A percentile compares a stretch with the other conserved stretches of the same genome.
These are phyloP conservation scores for Oithona nana DNA, from an alignment of 2,888 invertebrate genomes.

Conservation along the genomic window DNA sequence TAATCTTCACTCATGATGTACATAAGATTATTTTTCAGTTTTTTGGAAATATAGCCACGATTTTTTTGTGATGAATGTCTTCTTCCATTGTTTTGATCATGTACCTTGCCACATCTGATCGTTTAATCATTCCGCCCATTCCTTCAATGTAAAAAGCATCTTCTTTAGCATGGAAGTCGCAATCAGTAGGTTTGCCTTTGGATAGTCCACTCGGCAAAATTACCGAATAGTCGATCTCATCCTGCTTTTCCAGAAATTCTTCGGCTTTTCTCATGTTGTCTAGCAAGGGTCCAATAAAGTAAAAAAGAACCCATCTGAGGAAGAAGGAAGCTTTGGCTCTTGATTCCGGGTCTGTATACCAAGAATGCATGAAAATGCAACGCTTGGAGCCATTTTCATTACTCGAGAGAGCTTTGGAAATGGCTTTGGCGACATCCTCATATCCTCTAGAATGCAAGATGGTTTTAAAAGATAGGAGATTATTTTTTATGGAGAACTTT, in stretches of 20 bases:
- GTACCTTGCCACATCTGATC: slow-evolving; percentile 21
- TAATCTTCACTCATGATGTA: no score
- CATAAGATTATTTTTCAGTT: no score
- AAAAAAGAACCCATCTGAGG: slow-evolving; percentile 20
- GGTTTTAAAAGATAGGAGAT: not conserved
- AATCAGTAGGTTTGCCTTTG: slow-evolving; percentile 13
- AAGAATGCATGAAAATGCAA: slow-evolving; percentile 20
- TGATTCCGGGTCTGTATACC: slow-evolving; percentile 18
- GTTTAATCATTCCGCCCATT: slow-evolving; percentile 14
- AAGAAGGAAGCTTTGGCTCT: slow-evolving; percentile 16
- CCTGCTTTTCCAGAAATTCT: slow-evolving; percentile 18
- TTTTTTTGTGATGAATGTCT: slow-evolving; percentile 16
- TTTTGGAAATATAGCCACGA: slow-evolving; percentile 19
- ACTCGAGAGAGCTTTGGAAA: not conserved
- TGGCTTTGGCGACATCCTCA: slow-evolving; percentile 18
- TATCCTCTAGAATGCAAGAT: slow-evolving; percentile 19
- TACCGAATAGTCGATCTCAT: slow-evolving; percentile 21
- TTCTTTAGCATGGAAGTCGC: slow-evolving; percentile 5
- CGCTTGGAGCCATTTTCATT: slow-evolving; percentile 2
- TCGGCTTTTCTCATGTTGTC: slow-evolving; percentile 21
- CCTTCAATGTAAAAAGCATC: slow-evolving; percentile 8
- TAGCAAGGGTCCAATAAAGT: slow-evolving; percentile 20
- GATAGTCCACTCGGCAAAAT: slow-evolving; percentile 20
- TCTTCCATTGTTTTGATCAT: slow-evolving; percentile 19
- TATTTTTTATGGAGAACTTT: not conserved